These are phyloP conservation scores for Antedon mediterranea DNA, from an alignment of 53 echinoderm and acorn worm genomes.

Conservation along the genomic window DNA sequence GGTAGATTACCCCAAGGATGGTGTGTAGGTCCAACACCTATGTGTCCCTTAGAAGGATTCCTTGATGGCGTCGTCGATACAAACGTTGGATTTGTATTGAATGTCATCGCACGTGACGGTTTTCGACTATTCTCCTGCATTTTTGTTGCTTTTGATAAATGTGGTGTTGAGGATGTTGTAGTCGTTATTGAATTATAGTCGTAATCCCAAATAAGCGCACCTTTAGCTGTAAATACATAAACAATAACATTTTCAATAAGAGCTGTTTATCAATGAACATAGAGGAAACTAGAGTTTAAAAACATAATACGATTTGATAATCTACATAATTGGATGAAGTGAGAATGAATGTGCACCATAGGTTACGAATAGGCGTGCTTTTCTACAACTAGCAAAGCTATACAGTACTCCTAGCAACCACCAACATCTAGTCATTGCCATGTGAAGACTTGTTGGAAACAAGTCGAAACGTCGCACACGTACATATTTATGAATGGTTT, in stretches of 20 bases:
- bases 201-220: not conserved
- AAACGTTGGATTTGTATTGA: not conserved
- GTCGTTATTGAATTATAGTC: not conserved
- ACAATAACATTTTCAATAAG: not conserved
- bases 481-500: too few species aligned
- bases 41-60: not conserved
- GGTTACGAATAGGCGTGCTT: too few species aligned
- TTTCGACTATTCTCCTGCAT: not conserved
- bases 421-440: too few species aligned
- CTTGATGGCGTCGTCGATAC: not conserved
- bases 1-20: not conserved
- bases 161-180: not conserved
- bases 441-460: too few species aligned
- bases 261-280: too few species aligned
- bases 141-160: not conserved
- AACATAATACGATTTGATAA: too few species aligned
- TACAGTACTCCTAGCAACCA: too few species aligned
- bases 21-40: not conserved
- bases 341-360: too few species aligned
- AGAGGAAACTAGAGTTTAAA: too few species aligned
- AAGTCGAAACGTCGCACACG: too few species aligned
- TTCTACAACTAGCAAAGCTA: too few species aligned
- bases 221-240: not conserved
- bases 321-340: too few species aligned
- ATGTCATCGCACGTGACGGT: not conserved